Evolutionary conservation across 92 coral and sea anemone genomes (phyloP), one percentile per base, ranked within the genome.

Genomic region (Plumapathes pennacea): DNA sequence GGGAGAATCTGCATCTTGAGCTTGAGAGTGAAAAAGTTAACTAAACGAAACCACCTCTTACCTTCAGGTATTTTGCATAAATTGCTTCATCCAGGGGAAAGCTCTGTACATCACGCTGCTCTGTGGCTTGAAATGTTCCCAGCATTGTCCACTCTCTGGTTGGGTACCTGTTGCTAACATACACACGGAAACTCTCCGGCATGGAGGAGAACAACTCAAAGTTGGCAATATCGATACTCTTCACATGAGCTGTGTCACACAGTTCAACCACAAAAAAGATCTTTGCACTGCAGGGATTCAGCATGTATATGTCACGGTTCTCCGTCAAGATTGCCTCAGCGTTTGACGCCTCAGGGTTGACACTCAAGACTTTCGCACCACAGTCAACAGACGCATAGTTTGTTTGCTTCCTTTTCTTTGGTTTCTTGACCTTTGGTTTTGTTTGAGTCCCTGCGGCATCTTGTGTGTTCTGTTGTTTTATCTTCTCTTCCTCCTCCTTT

Each of bases 21-120:
- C n/a, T n/a, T n/a, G n/a, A n/a, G n/a, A n/a, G n/a, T n/a, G 32
- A 31, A 74, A 18, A 17, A 25, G n/a, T n/a, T n/a, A n/a, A n/a
- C n/a, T n/a, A n/a, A n/a, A n/a, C n/a, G n/a, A n/a, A n/a, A n/a
- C n/a, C n/a, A n/a, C n/a, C n/a, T 10, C 72, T 38, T 73, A 92
- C 99, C 97, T 94, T 94, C 13, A 89, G 74, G 62, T 94, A 94
- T 54, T 94, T 94, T 32, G 99, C 99, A 76, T 89, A 94, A 44
- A 89, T 85, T 4, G 99, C 94, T 24, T 87, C 96, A 46, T 84
- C 99, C 17, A 94, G 64, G 11, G 95, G 90, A 64, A 94, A 94
- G 46, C 94, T 89, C 43, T 94, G 99, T 38, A 94, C 32, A 13
- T 67, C 50, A 23, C 96, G 77, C 65, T 94, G 87, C 30, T 86